Evolutionary conservation across 2,797 vertebrate species (phyloP), one percentile per base, ranked within the genome.

Genomic region (Manis crassicaudata): DNA sequence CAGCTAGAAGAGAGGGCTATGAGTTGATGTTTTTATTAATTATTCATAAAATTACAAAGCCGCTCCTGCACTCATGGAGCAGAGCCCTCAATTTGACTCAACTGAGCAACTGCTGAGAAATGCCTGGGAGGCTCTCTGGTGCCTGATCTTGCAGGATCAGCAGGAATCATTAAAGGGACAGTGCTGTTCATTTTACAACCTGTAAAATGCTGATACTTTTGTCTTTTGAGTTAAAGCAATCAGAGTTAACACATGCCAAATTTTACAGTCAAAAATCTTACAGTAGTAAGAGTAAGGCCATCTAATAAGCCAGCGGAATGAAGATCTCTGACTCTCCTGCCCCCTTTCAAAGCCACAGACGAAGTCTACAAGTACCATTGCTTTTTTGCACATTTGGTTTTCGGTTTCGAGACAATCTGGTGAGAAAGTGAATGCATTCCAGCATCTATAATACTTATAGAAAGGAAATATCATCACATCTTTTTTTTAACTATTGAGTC

Each of bases 11-110:
- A 2, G 1, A 62, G 37, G 95, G 65, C 46, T 68, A 13, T 35
- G 27, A 93, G 54, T 50, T 46, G 17, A 14, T 7, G 63, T 92
- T 86, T 90, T 95, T 63, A 92, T 93, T 97, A 81, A 96, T 93
- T 85, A 96, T 96, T 97, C 76, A 94, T 79, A 68, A 87, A 88
- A 88, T 92, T 76, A 87, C 32, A 93, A 92, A 97, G 70, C 88
- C 95, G 90, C 14, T 77, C 87, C 67, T 40, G 73, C 0, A 0
- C 35, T 98, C 94, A 97, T 92, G 90, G 97, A 86, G 62, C 81
- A 54, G 62, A 85, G n/a, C 63, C 97, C 73, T 85, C 21, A 73
- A 79, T 60, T 76, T 88, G 80, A 90, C 65, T 95, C 88, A 90
- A 92, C 27, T 40, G 67, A 96, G 72, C 46, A 94, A 96, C 1